Conservation (phyloP, 2,888 invertebrate genomes). For the Bugula neritina region DNA sequence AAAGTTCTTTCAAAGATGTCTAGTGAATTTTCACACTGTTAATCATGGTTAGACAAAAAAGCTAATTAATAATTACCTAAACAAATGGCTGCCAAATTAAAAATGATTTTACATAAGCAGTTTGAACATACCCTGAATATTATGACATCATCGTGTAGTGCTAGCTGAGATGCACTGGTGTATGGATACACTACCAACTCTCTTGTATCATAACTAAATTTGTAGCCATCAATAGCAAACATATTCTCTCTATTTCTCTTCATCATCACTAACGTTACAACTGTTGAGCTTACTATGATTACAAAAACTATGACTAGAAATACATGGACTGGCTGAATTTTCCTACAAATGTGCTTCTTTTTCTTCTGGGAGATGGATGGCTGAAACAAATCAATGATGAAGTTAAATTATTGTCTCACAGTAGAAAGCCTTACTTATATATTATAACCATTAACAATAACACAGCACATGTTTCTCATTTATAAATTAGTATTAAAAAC, state of each 20-base stretch:
- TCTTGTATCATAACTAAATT: background rate
- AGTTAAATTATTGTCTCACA: too few species aligned
- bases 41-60: too few species aligned
- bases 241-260: background rate
- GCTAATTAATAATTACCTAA: too few species aligned
- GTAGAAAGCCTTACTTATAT: too few species aligned
- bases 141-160: background rate
- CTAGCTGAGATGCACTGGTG: background rate
- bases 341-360: background rate
- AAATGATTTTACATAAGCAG: too few species aligned
- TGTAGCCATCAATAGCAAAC: background rate
- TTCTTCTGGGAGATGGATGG: background rate
- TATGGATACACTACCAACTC: background rate
- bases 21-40: too few species aligned
- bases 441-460: too few species aligned
- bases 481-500: too few species aligned
- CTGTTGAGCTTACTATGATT: background rate
- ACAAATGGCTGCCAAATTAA: too few species aligned
- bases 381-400: background rate
- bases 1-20: too few species aligned
- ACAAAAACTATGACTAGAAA: background rate
- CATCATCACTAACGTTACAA: background rate
- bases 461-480: too few species aligned
- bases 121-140: conserved; percentile 23
- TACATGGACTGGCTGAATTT: background rate